Conservation (phyloP, 2,797 vertebrate species). For the Cirrhinus mrigala region DNA sequence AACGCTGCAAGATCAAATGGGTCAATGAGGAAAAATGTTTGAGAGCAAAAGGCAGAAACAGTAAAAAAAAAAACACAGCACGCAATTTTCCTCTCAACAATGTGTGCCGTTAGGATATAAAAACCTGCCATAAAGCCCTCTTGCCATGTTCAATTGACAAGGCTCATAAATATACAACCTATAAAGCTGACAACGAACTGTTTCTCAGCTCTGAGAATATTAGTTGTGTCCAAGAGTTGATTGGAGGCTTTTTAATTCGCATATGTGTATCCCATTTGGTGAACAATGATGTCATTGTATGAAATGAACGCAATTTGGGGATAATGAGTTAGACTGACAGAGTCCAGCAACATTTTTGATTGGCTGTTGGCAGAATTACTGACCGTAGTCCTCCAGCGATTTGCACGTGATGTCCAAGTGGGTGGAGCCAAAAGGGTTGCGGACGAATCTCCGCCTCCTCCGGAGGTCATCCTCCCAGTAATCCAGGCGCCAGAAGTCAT, state of each 20-base stretch:
- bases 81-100: conserved; percentile 65
- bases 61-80: conserved; percentile 59
- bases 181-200: conserved; percentile 51
- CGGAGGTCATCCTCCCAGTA: conserved; percentile 99
- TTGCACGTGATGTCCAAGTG: conserved; percentile 91
- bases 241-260: conserved; percentile 22
- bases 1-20: conserved; percentile 57
- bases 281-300: conserved; percentile 62
- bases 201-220: conserved; percentile 44
- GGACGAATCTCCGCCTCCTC: conserved; percentile 92
- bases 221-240: conserved; percentile 1
- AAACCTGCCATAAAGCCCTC: conserved; percentile 70
- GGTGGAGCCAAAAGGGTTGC: conserved; percentile 95
- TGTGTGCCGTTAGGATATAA: conserved; percentile 66
- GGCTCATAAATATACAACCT: conserved; percentile 69
- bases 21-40: conserved; percentile 69
- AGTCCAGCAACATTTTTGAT: conserved; percentile 53
- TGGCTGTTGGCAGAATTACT: conserved; percentile 73
- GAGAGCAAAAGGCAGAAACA: conserved; percentile 57
- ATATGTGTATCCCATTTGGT: conserved; percentile 24
- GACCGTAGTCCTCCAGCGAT: conserved; percentile 91
- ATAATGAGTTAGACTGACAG: conserved; percentile 53
- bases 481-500: conserved; percentile 98
- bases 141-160: conserved; percentile 75
- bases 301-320: conserved; percentile 35